Base-by-base conservation (phyloP, 2,888 invertebrate species). In the Anticlea derivata region DNA sequence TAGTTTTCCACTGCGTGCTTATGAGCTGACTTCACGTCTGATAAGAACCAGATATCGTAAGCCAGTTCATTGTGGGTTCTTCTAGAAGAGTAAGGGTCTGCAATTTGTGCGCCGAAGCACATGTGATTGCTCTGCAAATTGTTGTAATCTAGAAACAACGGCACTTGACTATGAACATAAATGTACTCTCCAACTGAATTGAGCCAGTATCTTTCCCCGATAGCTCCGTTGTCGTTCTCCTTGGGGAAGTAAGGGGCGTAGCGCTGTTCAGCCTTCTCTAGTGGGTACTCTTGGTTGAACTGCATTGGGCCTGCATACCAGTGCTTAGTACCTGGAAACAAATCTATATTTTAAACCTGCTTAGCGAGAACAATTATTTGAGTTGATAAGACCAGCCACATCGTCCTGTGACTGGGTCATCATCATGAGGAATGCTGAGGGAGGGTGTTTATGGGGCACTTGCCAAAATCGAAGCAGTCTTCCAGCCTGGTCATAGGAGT, bases 221-320 rank as follows among this genome's bases (percentile, higher is more conserved):
- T 88, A 0, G 92, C 93, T n/a, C 88, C 91, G 59, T 92, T 92
- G 50, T 92, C 87, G 0, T 60, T 26, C 68, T 92, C 92, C 50
- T 84, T 91, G 0, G 92, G 86, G 2, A 93, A 77, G 61, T 92
- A 94, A 0, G 93, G 81, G 10, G 91, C 81, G 54, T 93, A 92
- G 0, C 80, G 73, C 35, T 91, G 88, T 4, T 78, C 76, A 1
- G 91, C 82, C 0, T 85, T 82, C 58, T 94, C 91, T 8, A 94
- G 82, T 0, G 94, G 94, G 88, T 93, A 94, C 1, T 89, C 63
- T 66, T 94, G 94, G 29, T 88, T 64, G 0, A 88, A 74, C 53
- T 91, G 85, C 83, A 94, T 92, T 0, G 94, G 93, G 0, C 94
- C 94, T 0, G 93, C 94, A 63, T 92, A 95, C 95, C 96, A 95